phyloP scores from a whole-genome alignment of 2,797 vertebrate genomes.

The Pseudochirops cupreus region DNA sequence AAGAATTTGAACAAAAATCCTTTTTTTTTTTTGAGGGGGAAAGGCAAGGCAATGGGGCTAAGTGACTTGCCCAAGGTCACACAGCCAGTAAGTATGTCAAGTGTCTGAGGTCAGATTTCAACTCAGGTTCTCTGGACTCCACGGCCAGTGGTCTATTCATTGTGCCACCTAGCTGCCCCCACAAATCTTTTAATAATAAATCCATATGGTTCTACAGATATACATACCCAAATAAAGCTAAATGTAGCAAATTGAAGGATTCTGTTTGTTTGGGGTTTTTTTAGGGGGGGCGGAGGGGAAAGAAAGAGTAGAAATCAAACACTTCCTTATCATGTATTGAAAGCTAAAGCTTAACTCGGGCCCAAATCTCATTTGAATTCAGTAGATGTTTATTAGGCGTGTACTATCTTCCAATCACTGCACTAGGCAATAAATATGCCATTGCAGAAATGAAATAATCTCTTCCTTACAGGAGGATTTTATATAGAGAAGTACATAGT shows the following conservation, averaged over 20 bases:
- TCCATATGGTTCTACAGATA: neutral
- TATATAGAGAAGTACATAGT: neutral
- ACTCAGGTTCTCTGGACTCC: no score
- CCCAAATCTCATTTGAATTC: neutral
- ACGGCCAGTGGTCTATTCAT: no score
- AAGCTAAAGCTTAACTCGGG: neutral
- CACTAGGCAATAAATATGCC: neutral
- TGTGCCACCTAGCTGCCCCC: no score
- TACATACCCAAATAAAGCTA: neutral
- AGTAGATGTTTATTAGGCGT: neutral
- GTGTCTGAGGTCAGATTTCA: no score
- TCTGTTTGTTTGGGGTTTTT: no score
- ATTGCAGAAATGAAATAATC: neutral
- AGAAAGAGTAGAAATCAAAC: neutral
- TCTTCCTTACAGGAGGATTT: neutral
- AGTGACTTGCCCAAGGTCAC: no score
- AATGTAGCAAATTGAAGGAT: neutral
- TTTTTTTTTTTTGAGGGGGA: no score
- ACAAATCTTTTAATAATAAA: neutral
- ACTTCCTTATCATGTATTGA: neutral
- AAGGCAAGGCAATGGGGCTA: no score
- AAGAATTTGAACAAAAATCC: neutral
- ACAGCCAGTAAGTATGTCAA: no score
- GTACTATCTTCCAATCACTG: neutral
- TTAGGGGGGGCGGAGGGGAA: rapidly evolving